Base-by-base conservation (phyloP, 2,797 vertebrate genomes). In the Peromyscus attwateri region DNA sequence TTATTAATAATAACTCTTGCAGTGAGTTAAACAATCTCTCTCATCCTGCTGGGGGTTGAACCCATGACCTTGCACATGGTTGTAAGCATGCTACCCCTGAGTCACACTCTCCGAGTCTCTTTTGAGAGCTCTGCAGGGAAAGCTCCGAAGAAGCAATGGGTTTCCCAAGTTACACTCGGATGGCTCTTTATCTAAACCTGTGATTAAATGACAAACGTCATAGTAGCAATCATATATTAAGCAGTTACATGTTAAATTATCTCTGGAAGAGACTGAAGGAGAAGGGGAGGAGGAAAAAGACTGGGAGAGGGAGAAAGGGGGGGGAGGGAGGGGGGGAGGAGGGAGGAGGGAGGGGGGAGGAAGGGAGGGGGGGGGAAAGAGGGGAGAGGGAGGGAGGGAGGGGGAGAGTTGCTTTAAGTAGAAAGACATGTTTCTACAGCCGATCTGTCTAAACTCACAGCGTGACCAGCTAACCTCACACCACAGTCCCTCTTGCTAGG, bases 121-220 rank as follows among this genome's bases (percentile, higher is more conserved):
- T 68, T 29, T 75, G 84, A 96, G 87, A 91, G 73, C 79, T 87
- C 62, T 68, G 64, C 55, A 91, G 55, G 10, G 4, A 62, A 92
- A 94, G 31, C 43, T 34, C 31, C 27, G 60, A 55, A 95, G n/a
- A 66, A 88, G 71, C 46, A 90, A 95, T 40, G 37, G 68, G 37
- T 89, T 81, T 90, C 76, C 43, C 91, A 87, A 95, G 94, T 92
- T 76, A 93, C 46, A 91, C 17, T 71, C 64, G 37, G 23, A 55
- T n/a, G 43, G 23, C 46, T n/a, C n/a, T 87, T 80, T 94, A 10
- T 95, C 49, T 73, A 62, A 29, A 82, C 57, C 75, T 10, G 3
- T 80, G 94, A 85, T n/a, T 92, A 87, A 66, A 84, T 83, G 29
- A 79, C 94, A 89, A 93, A 87, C 17, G 64, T 83, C 88, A 43